These are phyloP conservation scores for Papilio polyxenes DNA, from an alignment of 1,140 invertebrate genomes.

Conservation along the genomic window DNA sequence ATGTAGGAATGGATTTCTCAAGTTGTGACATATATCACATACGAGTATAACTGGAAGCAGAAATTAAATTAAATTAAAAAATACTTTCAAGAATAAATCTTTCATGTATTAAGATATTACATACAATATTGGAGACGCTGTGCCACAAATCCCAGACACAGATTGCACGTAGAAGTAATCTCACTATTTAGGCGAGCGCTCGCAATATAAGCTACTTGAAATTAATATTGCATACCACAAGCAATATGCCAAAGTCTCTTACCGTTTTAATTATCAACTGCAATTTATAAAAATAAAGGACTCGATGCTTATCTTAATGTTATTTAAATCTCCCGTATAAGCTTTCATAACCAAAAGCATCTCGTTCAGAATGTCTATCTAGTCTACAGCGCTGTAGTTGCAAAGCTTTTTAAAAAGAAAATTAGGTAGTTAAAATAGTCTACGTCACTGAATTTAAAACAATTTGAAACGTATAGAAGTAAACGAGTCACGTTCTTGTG, in stretches of 20 bases:
- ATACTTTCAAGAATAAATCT: not conserved
- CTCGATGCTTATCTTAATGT: not conserved
- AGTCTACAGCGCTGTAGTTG: not conserved
- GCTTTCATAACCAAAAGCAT: no score
- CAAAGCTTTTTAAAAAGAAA: not conserved
- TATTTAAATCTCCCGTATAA: not conserved
- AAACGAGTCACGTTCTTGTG: constrained; percentile 3
- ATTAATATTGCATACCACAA: not conserved
- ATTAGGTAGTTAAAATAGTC: constrained; percentile 8
- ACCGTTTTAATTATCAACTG: not conserved
- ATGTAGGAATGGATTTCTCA: not conserved
- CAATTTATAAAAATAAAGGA: not conserved
- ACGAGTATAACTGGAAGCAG: no score
- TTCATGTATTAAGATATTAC: not conserved
- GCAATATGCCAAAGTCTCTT: not conserved
- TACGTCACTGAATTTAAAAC: constrained; percentile 6
- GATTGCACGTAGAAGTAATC: constrained; percentile 23
- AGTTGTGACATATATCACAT: no score
- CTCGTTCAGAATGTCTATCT: not conserved
- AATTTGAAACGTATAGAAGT: not conserved
- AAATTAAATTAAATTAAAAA: not conserved
- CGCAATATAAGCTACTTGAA: not conserved
- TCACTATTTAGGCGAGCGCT: not conserved
- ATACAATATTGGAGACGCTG: not conserved
- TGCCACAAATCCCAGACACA: not conserved